Evolutionary conservation across 64 coral and sea anemone species (phyloP).

Genomic region (Stichodactyla helianthus): DNA sequence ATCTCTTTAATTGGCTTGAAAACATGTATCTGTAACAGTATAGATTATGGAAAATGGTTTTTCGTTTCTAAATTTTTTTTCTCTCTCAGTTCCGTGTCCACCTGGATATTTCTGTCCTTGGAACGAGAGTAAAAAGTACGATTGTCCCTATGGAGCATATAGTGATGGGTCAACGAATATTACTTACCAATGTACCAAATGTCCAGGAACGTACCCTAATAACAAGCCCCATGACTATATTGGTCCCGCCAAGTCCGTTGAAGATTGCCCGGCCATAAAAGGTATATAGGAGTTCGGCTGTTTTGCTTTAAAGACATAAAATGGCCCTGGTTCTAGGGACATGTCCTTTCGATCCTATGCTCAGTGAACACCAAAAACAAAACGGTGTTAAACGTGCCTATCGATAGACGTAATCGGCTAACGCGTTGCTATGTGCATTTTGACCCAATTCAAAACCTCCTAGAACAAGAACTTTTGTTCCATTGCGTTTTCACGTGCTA

Average conservation of each 20-base stretch:
- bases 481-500: too few relatives aligned
- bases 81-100: constrained; percentile 16
- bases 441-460: too few relatives aligned
- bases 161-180: neutral
- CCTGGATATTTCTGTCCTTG: constrained; percentile 30
- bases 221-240: neutral
- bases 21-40: neutral
- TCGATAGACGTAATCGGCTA: too few relatives aligned
- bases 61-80: neutral
- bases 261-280: neutral
- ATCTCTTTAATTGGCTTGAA: too few relatives aligned
- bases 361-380: too few relatives aligned
- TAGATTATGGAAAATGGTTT: neutral
- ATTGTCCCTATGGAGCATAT: constrained; percentile 11
- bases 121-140: neutral
- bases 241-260: neutral
- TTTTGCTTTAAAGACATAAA: too few relatives aligned
- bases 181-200: constrained; percentile 12
- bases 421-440: too few relatives aligned
- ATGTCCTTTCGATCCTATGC: too few relatives aligned
- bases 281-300: neutral
- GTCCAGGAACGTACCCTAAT: neutral
- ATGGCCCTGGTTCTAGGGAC: too few relatives aligned
- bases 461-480: too few relatives aligned
- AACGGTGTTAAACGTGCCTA: too few relatives aligned